Conservation (phyloP, 2,797 vertebrate species). For the Lepilemur ruficaudatus region DNA sequence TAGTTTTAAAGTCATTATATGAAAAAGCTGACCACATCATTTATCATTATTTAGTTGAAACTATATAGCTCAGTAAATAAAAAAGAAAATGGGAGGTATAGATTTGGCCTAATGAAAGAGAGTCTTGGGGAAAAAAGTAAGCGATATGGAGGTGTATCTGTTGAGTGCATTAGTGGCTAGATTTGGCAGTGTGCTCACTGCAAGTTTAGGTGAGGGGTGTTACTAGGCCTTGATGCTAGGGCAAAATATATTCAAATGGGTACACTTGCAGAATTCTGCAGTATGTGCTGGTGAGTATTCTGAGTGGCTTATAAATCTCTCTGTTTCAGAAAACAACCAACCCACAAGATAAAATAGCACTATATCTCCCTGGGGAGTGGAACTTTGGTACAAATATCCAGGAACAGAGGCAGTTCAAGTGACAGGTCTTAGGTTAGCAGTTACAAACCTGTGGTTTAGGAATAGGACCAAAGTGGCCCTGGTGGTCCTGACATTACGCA, state of each 20-base stretch:
- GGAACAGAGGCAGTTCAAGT: background rate
- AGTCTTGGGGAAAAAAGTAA: background rate
- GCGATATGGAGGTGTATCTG: background rate
- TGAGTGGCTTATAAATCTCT: background rate
- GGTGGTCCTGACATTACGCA: background rate
- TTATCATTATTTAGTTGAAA: background rate
- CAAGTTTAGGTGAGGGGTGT: background rate
- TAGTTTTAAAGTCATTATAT: background rate
- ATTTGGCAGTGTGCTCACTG: background rate
- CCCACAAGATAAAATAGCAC: background rate
- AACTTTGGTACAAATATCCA: background rate
- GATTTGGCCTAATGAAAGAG: background rate
- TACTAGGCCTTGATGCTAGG: background rate
- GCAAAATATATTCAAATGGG: background rate
- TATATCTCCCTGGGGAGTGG: background rate
- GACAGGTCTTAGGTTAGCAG: background rate
- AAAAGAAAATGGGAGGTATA: background rate
- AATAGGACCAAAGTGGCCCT: background rate
- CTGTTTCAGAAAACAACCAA: background rate
- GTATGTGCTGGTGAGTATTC: background rate
- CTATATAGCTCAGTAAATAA: background rate
- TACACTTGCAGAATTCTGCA: background rate
- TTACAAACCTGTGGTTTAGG: background rate
- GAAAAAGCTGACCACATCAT: background rate
- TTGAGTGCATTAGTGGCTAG: background rate